Base-by-base conservation (phyloP, 2,797 vertebrate genomes). In the Tapirus indicus region DNA sequence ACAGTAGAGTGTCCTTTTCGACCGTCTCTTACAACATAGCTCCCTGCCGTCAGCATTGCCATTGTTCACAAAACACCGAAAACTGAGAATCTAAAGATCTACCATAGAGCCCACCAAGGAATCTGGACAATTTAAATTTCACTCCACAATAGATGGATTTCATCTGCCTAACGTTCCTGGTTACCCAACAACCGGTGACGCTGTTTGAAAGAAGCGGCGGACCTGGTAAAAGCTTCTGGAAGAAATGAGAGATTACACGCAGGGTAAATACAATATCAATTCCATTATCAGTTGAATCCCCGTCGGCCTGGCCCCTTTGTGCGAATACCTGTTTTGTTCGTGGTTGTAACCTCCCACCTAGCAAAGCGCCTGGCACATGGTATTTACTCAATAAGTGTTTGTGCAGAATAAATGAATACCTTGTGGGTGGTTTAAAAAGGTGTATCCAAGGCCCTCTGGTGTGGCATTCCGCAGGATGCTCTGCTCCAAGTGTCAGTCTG, bases 361-460 rank as follows among this genome's bases (percentile, higher is more conserved):
- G n/a, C 4, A 3, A 35, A 52, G 60, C 0, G 47, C 7, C 38
- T 23, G 14, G 54, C 1, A 4, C n/a, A 6, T 3, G 2, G 52
- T 4, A 21, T 7, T 16, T 23, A 21, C 62, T 44, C 18, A 4
- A 0, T 25, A 47, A 49, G 47, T 1, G 17, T 54, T 3, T 56
- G 58, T 20, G 2, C 1, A 0, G 18, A 29, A 35, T 1, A 44
- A 11, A 12, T 0, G 16, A 58, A 29, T 5, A 5, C 23, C 16
- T 17, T 0, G n/a, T 6, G 14, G 47, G 5, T 1, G 41, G 23
- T 52, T 72, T 58, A 25, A 16, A 7, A 18, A 10, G 32, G 14
- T 2, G 5, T 7, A 16, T n/a, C 35, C 23, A 49, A 60, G 0
- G 0, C n/a, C 23, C 25, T 6, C 25, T 0, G 0, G 2, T 13